These are phyloP conservation scores for Carapus acus DNA, from an alignment of 2,797 vertebrate genomes.

Conservation along the genomic window DNA sequence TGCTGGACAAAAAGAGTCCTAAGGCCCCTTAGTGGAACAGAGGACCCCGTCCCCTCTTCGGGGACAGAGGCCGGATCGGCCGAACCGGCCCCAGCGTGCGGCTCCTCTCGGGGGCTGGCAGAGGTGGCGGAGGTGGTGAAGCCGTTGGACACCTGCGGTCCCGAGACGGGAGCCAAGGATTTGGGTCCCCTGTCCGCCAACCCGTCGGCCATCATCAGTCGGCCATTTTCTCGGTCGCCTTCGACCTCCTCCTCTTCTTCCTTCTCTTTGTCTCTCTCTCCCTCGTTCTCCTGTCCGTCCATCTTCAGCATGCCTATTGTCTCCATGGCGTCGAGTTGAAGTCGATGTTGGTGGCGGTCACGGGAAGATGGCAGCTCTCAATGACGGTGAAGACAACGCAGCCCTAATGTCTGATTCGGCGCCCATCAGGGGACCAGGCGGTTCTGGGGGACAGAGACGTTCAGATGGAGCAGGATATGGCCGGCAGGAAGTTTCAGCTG, in stretches of 20 bases:
- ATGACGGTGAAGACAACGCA: constrained; percentile 55
- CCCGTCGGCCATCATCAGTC: constrained; percentile 69
- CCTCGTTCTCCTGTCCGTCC: constrained; percentile 70
- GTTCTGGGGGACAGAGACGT: constrained; percentile 26
- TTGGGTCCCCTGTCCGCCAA: constrained; percentile 62
- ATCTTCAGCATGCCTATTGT: constrained; percentile 66
- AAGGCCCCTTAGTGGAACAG: constrained; percentile 59
- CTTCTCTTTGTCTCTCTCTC: constrained; percentile 59
- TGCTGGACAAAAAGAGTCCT: constrained; percentile 81
- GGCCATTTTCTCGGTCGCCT: constrained; percentile 74
- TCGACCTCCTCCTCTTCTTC: constrained; percentile 53
- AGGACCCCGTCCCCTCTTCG: constrained; percentile 33
- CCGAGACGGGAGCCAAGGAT: constrained; percentile 60
- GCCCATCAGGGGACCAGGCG: constrained; percentile 73
- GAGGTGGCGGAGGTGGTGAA: constrained; percentile 80
- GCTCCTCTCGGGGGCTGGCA: constrained; percentile 73
- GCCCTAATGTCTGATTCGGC: constrained; percentile 56
- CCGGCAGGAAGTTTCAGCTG: constrained; percentile 34
- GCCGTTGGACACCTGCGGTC: constrained; percentile 84
- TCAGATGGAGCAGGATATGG: constrained; percentile 22
- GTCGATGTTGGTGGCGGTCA: constrained; percentile 54
- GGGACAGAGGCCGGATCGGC: constrained; percentile 30
- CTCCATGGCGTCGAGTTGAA: constrained; percentile 76
- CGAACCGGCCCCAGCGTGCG: constrained; percentile 37
- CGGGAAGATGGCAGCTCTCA: constrained; percentile 49